A percentile compares a stretch with the other conserved stretches of the same genome.
phyloP scores from a whole-genome alignment of 2,888 invertebrate species.

The Candidula unifasciata region DNA sequence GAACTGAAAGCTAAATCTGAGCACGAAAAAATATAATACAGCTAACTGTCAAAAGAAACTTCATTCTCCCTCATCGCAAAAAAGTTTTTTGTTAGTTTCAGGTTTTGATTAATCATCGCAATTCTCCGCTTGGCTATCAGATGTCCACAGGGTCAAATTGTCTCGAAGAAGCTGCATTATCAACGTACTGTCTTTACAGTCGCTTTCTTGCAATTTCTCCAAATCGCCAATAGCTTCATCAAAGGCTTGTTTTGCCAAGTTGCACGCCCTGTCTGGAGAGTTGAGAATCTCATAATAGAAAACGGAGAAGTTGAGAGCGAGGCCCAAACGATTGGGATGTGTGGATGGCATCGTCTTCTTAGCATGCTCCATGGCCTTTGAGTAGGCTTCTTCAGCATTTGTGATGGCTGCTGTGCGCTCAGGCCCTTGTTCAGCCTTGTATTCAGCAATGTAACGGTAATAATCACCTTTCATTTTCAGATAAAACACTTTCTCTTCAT shows the following conservation, averaged over 20 bases:
- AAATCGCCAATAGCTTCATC: slow-evolving; percentile 99
- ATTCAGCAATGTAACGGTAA: slow-evolving; percentile 99
- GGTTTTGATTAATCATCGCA: slow-evolving; percentile 51
- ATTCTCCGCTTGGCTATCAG: slow-evolving; percentile 84
- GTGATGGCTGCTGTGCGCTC: slow-evolving; percentile 77
- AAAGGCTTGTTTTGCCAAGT: slow-evolving; percentile 99
- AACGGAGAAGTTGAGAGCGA: slow-evolving; percentile 99
- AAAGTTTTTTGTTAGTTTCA: slow-evolving; percentile 9
- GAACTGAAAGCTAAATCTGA: slow-evolving; percentile 34
- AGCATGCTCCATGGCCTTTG: slow-evolving; percentile 84
- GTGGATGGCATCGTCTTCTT: slow-evolving; percentile 99
- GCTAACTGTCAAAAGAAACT: slow-evolving; percentile 36
- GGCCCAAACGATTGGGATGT: slow-evolving; percentile 98
- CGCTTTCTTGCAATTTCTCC: slow-evolving; percentile 99
- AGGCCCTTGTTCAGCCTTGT: slow-evolving; percentile 97
- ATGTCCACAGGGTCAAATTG: slow-evolving; percentile 91
- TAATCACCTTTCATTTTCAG: slow-evolving; percentile 99
- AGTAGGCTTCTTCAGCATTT: slow-evolving; percentile 96
- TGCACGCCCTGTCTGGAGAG: slow-evolving; percentile 99
- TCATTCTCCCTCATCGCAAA: neutral
- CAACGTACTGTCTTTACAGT: slow-evolving; percentile 99
- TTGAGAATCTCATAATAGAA: slow-evolving; percentile 99
- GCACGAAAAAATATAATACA: slow-evolving; percentile 21
- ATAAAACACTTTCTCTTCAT: slow-evolving; percentile 99
- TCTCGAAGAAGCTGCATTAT: slow-evolving; percentile 97